Conservation (phyloP, 2,797 vertebrate genomes). For the Anabacerthia variegaticeps region DNA sequence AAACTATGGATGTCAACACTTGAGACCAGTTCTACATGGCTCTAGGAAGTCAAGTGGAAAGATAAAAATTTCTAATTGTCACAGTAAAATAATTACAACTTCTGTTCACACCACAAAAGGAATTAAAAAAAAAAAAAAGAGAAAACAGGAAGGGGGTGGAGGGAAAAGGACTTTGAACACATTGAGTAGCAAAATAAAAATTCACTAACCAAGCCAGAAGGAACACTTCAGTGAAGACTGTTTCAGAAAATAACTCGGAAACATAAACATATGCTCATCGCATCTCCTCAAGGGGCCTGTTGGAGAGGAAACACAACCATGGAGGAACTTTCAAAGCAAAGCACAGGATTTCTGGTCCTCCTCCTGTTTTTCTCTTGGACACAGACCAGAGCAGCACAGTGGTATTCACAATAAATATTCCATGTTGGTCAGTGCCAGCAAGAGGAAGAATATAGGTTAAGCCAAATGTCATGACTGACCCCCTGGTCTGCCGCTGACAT, state of each 20-base stretch:
- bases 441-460: neutral
- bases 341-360: slow-evolving; percentile 53
- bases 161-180: neutral
- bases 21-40: neutral
- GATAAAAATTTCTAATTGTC: neutral
- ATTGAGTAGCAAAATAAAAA: neutral
- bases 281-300: neutral
- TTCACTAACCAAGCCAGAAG: neutral
- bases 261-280: slow-evolving; percentile 17
- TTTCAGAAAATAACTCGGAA: slow-evolving; percentile 9
- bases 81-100: neutral
- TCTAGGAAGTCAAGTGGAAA: neutral
- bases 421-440: neutral
- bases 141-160: neutral
- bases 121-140: neutral
- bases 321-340: slow-evolving; percentile 17
- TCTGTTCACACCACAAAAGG: neutral
- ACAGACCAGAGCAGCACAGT: neutral
- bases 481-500: neutral
- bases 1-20: neutral
- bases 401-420: neutral
- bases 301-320: neutral
- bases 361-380: slow-evolving; percentile 19
- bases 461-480: neutral
- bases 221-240: neutral